phyloP scores from a whole-genome alignment of 1,140 invertebrate species.

The Lepeophtheirus salmonis region DNA sequence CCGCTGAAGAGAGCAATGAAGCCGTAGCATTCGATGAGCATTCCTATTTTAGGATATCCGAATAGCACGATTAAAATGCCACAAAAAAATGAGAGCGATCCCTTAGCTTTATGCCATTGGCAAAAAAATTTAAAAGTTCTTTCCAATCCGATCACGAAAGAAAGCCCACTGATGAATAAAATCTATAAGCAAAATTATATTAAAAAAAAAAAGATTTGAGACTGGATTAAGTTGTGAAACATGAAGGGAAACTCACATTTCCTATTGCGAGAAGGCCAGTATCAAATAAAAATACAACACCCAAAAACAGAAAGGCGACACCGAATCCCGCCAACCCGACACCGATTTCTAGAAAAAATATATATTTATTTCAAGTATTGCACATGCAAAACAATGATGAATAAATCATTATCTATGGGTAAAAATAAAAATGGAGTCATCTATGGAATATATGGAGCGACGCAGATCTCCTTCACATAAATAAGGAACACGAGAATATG shows the following conservation, averaged over 20 bases:
- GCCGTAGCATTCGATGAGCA: slow-evolving; percentile 37
- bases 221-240: background rate
- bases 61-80: slow-evolving; percentile 84
- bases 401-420: slow-evolving; percentile 3
- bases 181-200: slow-evolving; percentile 41
- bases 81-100: slow-evolving; percentile 73
- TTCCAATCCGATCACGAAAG: slow-evolving; percentile 44
- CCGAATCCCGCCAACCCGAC: slow-evolving; percentile 91
- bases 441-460: slow-evolving; percentile 71
- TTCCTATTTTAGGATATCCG: slow-evolving; percentile 32
- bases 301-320: slow-evolving; percentile 81
- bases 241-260: slow-evolving; percentile 51
- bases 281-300: slow-evolving; percentile 85
- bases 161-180: slow-evolving; percentile 80
- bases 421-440: slow-evolving; percentile 58
- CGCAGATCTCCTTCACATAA: slow-evolving; percentile 82
- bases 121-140: slow-evolving; percentile 70
- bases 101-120: slow-evolving; percentile 87
- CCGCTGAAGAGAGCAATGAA: slow-evolving; percentile 58
- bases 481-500: slow-evolving; percentile 70
- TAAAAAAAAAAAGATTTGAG: background rate
- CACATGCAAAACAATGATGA: background rate
- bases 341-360: slow-evolving; percentile 63
- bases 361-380: slow-evolving; percentile 3
- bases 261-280: slow-evolving; percentile 93